phyloP scores from a whole-genome alignment of 2,888 invertebrate species.

The Tetragonula carbonaria region DNA sequence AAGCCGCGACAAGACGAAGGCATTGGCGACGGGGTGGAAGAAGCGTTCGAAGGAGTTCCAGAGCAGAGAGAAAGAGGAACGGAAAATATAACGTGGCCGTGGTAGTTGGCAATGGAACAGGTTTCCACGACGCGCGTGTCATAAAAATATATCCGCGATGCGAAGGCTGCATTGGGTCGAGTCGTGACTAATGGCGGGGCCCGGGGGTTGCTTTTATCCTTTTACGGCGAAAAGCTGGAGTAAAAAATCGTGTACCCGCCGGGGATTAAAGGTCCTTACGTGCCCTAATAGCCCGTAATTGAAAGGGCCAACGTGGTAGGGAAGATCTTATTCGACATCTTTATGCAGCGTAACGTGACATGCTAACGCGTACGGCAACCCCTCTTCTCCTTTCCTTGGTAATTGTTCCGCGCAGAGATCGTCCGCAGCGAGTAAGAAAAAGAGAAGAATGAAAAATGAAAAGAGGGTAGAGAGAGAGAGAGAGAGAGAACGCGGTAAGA shows the following conservation, averaged over 20 bases:
- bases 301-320: slow-evolving; percentile 68
- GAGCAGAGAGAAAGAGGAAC: slow-evolving; percentile 27
- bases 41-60: background rate
- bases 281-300: slow-evolving; percentile 79
- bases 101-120: slow-evolving; percentile 72
- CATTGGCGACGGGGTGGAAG: slow-evolving; percentile 14
- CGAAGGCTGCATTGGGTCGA: slow-evolving; percentile 44
- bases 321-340: slow-evolving; percentile 70
- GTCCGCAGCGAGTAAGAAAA: background rate
- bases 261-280: slow-evolving; percentile 75
- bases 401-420: slow-evolving; percentile 31
- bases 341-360: slow-evolving; percentile 65
- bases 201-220: slow-evolving; percentile 67
- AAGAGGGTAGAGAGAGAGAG: background rate
- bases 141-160: slow-evolving; percentile 74
- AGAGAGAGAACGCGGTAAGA: background rate
- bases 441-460: no score
- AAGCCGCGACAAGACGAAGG: slow-evolving; percentile 23
- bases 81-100: slow-evolving; percentile 52
- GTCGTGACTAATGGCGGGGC: slow-evolving; percentile 72
- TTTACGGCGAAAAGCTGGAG: slow-evolving; percentile 70
- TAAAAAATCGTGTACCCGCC: slow-evolving; percentile 75
- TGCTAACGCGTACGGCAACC: slow-evolving; percentile 22
- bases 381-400: background rate
- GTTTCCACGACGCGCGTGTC: slow-evolving; percentile 73